A percentile compares a stretch with the other conserved stretches of the same genome.
These are phyloP conservation scores for Meliscaeva auricollis DNA, from an alignment of 2,888 invertebrate species.

Conservation along the genomic window DNA sequence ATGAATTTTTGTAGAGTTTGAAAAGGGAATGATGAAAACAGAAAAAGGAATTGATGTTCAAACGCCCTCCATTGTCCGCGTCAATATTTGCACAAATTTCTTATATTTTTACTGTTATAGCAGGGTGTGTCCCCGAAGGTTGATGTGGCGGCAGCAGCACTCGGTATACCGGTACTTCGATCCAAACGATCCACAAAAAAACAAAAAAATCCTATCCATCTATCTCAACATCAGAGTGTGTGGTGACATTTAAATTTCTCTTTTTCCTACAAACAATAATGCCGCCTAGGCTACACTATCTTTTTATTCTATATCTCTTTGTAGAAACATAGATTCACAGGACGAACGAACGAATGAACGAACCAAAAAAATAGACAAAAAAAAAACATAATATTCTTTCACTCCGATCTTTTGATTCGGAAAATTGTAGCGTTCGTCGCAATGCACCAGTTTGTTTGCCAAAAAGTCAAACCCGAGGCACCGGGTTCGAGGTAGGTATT, in stretches of 20 bases:
- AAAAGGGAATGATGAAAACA: neutral
- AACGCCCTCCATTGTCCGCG: conserved; percentile 45
- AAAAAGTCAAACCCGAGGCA: conserved; percentile 66
- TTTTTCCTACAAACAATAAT: conserved; percentile 44
- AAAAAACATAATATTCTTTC: conserved; percentile 34
- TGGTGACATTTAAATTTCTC: conserved; percentile 69
- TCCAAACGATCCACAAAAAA: conserved; percentile 19
- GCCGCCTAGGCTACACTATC: conserved; percentile 50
- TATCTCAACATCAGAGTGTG: conserved; percentile 41
- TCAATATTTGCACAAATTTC: conserved; percentile 59
- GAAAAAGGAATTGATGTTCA: conserved; percentile 20
- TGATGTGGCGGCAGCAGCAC: neutral
- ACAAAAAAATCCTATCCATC: conserved; percentile 45
- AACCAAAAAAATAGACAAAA: neutral
- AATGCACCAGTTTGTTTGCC: conserved; percentile 76
- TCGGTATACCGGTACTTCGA: conserved; percentile 15
- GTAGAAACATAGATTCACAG: conserved; percentile 28
- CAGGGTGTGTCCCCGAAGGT: conserved; percentile 40
- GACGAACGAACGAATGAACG: neutral
- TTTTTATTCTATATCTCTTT: conserved; percentile 58
- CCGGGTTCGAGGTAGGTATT: conserved; percentile 13
- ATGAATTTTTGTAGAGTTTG: conserved; percentile 23
- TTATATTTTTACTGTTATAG: conserved; percentile 38
- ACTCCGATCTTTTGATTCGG: conserved; percentile 70
- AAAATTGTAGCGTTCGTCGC: conserved; percentile 76